A percentile compares a stretch with the other conserved stretches of the same genome.
These are phyloP conservation scores for Lycaon pictus DNA, from an alignment of 2,113 vertebrate genomes.

Conservation along the genomic window DNA sequence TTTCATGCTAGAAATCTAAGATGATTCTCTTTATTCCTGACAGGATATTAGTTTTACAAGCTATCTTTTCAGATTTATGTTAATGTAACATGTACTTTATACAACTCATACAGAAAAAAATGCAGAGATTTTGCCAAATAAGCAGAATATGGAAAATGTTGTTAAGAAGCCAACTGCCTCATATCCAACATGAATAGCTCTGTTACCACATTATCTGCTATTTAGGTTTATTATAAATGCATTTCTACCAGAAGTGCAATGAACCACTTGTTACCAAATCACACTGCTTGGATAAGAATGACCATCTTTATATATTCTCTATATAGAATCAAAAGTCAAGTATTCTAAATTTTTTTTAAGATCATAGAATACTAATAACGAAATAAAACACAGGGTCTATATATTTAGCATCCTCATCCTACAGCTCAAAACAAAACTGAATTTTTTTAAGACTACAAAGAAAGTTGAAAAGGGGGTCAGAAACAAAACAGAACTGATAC, in stretches of 20 bases:
- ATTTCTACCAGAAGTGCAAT: neutral
- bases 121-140: conserved; percentile 66
- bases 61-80: conserved; percentile 65
- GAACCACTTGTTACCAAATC: neutral
- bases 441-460: neutral
- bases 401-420: neutral
- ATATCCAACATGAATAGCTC: neutral
- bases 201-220: neutral
- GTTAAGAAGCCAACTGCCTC: neutral
- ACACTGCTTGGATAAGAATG: neutral
- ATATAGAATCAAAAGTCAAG: neutral
- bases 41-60: conserved; percentile 61
- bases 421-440: neutral
- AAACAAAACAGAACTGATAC: neutral
- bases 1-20: conserved; percentile 64
- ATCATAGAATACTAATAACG: neutral
- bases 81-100: conserved; percentile 59
- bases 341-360: neutral
- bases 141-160: conserved; percentile 73
- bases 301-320: neutral
- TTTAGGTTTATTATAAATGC: neutral
- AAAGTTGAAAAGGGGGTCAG: neutral
- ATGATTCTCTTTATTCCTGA: conserved; percentile 65
- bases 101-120: conserved; percentile 66
- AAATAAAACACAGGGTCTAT: neutral